A percentile compares a stretch with the other conserved stretches of the same genome.
Evolutionary conservation across 2,888 invertebrate genomes (phyloP).

Genomic region (Yponomeuta malinellus): DNA sequence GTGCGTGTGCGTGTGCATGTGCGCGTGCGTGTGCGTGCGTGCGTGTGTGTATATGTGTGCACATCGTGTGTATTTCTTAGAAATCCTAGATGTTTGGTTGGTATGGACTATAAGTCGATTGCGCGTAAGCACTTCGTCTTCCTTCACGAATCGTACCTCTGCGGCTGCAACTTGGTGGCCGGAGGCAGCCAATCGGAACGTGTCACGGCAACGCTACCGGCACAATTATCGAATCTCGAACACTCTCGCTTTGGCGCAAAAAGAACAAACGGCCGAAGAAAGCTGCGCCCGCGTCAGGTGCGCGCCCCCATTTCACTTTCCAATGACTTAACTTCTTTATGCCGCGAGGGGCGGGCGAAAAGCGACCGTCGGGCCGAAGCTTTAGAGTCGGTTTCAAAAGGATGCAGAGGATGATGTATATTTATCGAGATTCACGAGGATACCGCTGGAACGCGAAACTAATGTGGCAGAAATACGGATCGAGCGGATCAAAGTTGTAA

Average conservation of each 20-base stretch:
- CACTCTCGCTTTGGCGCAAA: constrained; percentile 66
- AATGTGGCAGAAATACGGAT: neutral
- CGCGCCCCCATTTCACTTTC: constrained; percentile 72
- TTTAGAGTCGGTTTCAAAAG: constrained; percentile 26
- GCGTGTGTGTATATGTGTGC: no score
- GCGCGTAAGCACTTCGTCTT: neutral
- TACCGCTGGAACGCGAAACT: constrained; percentile 33
- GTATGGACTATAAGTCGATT: no score
- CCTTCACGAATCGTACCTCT: neutral
- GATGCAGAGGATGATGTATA: constrained; percentile 30
- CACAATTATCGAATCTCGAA: constrained; percentile 71
- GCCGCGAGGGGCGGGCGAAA: constrained; percentile 30
- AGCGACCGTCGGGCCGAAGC: constrained; percentile 32
- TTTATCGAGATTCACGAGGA: constrained; percentile 68
- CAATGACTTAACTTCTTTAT: constrained; percentile 56
- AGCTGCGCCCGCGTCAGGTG: constrained; percentile 63
- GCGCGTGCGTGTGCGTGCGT: no score
- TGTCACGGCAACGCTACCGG: constrained; percentile 45
- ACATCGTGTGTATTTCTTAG: no score
- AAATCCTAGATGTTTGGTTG: no score
- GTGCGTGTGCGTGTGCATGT: no score
- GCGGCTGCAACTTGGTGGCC: neutral
- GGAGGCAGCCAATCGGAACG: constrained; percentile 26
- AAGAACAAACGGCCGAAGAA: constrained; percentile 69
- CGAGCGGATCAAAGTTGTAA: neutral